phyloP scores from a whole-genome alignment of 53 echinoderm and acorn worm genomes.

The Apostichopus leukothele region DNA sequence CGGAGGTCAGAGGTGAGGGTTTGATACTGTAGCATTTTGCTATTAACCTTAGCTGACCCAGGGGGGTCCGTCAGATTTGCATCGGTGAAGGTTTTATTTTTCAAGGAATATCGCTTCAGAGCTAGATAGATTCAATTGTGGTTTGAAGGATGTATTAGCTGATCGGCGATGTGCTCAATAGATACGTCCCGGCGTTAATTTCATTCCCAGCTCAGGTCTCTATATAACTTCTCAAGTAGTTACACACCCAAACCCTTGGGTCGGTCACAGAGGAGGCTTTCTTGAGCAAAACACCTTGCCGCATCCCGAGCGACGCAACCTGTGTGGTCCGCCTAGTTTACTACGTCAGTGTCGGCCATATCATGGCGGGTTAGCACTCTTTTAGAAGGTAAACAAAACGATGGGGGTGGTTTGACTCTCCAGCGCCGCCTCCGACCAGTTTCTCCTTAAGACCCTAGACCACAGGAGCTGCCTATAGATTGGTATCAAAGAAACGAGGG shows the following conservation, averaged over 20 bases:
- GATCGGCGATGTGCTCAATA: background rate
- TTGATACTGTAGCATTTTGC: conserved; percentile 45
- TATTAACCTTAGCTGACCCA: conserved; percentile 43
- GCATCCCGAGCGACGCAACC: background rate
- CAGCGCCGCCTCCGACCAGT: background rate
- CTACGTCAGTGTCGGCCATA: background rate
- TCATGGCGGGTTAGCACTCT: conserved; percentile 1
- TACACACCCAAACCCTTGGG: background rate
- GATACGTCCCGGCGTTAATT: conserved; percentile 2
- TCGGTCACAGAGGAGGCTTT: too few relatives aligned
- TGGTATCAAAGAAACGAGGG: background rate
- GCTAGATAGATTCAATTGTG: background rate
- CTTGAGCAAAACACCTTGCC: background rate
- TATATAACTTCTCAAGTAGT: too few relatives aligned
- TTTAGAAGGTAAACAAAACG: conserved; percentile 33
- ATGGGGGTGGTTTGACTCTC: background rate
- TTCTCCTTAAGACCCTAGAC: background rate
- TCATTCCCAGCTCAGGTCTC: background rate
- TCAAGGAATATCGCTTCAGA: background rate
- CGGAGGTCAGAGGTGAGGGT: background rate
- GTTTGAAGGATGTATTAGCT: background rate
- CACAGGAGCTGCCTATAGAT: conserved; percentile 9
- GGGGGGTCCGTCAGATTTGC: background rate
- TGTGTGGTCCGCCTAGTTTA: conserved; percentile 25
- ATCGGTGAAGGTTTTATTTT: background rate